phyloP scores from a whole-genome alignment of 2,797 vertebrate species.

The Philypnodon macrostomus region DNA sequence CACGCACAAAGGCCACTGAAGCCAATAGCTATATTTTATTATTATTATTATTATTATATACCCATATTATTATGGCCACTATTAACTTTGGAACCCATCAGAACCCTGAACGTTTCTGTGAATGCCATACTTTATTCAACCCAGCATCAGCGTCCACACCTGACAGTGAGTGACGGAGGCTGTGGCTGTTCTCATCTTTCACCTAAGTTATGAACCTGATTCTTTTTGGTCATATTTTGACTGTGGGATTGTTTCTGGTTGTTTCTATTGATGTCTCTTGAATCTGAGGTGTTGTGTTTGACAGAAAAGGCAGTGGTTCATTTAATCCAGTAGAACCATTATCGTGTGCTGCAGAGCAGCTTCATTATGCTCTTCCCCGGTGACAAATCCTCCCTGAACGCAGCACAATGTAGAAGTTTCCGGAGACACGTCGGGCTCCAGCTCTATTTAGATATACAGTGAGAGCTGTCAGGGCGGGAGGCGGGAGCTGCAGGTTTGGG shows the following conservation, averaged over 20 bases:
- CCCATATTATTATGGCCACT: no score
- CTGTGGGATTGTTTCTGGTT: constrained; percentile 6
- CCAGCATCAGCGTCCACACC: no score
- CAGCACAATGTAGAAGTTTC: constrained; percentile 71
- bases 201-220: not conserved
- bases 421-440: constrained; percentile 59
- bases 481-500: constrained; percentile 49
- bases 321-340: constrained; percentile 71
- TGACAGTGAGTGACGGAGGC: no score
- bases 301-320: constrained; percentile 63
- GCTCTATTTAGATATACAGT: constrained; percentile 73
- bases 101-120: no score
- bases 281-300: constrained; percentile 42
- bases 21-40: no score
- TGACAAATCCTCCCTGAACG: constrained; percentile 75
- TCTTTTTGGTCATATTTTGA: constrained; percentile 7
- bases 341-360: constrained; percentile 55
- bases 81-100: no score
- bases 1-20: no score
- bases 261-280: constrained; percentile 31
- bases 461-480: constrained; percentile 58
- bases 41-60: not conserved
- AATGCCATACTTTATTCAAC: no score
- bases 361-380: constrained; percentile 67
- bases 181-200: not conserved